Evolutionary conservation across 2,888 invertebrate species (phyloP), one percentile per base, ranked within the genome.

Genomic region (Pseudanteris insignis): DNA sequence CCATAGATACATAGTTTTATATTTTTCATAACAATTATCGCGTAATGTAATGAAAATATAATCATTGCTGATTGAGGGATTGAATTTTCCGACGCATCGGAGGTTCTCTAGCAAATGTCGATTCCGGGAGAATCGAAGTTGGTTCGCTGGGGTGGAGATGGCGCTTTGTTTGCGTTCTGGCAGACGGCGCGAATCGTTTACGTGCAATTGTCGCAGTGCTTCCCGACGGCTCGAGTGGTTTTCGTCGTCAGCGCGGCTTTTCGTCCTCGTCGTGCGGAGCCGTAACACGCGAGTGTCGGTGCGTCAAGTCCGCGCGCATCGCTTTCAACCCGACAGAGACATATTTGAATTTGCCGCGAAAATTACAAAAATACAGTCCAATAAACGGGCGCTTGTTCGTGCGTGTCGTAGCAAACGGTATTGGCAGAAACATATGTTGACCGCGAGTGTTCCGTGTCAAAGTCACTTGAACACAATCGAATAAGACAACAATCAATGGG

Each of bases 161-260:
- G 36, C 46, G 53, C 41, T 69, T 68, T 63, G 43, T 25, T 34
- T 30, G 51, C 51, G 50, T 57, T 64, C 70, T 76, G 68, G 66
- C 60, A 72, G 74, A 62, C 68, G 72, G 76, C 75, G 76, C 72
- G 29, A 47, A 40, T 53, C 66, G 68, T 73, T 24, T n/a, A n/a
- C n/a, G n/a, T n/a, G n/a, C 13, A 67, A 73, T 70, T 74, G 75
- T 74, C 74, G 77, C 77, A 76, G 75, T 76, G 69, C 72, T 62
- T 65, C 69, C 68, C 69, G 70, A 67, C 70, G 68, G 68, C 68
- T 69, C 69, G 64, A 67, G 68, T 66, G 69, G 67, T 72, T 48
- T 29, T 48, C 43, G 32, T 57, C 48, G 37, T 40, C 15, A 26
- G 26, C 43, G 48, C 66, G 68, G 63, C 67, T 70, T 70, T 76